Conservation (phyloP, 2,888 invertebrate species). For the Phengaris arion region DNA sequence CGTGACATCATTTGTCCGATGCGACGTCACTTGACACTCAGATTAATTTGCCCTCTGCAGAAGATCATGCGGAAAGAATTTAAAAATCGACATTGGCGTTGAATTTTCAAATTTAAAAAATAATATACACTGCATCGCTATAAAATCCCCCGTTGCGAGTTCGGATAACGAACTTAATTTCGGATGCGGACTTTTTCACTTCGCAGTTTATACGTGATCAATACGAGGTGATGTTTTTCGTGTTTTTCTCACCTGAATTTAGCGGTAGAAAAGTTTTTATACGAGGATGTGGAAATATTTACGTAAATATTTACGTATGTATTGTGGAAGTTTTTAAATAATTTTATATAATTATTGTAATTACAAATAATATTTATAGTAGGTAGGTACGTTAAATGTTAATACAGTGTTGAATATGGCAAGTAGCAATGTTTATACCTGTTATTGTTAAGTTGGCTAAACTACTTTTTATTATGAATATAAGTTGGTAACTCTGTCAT, state of each 20-base stretch:
- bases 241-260: constrained; percentile 13
- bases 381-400: too few relatives aligned
- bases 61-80: background rate
- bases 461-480: too few relatives aligned
- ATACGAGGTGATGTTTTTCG: background rate
- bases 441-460: too few relatives aligned
- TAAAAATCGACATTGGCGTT: background rate
- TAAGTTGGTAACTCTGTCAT: too few relatives aligned
- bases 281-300: background rate
- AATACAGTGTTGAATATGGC: too few relatives aligned
- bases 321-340: too few relatives aligned
- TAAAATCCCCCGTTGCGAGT: background rate
- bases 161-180: constrained; percentile 6
- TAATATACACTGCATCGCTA: background rate
- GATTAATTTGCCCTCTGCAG: background rate
- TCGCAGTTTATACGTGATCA: constrained; percentile 1
- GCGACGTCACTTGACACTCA: too few relatives aligned
- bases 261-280: background rate
- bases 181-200: constrained; percentile 9
- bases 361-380: too few relatives aligned
- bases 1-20: too few relatives aligned
- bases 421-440: too few relatives aligned
- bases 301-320: too few relatives aligned
- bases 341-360: too few relatives aligned
- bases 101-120: constrained; percentile 1